Evolutionary conservation across 2,113 vertebrate genomes (phyloP).

Genomic region (Callocephalon fimbriatum): DNA sequence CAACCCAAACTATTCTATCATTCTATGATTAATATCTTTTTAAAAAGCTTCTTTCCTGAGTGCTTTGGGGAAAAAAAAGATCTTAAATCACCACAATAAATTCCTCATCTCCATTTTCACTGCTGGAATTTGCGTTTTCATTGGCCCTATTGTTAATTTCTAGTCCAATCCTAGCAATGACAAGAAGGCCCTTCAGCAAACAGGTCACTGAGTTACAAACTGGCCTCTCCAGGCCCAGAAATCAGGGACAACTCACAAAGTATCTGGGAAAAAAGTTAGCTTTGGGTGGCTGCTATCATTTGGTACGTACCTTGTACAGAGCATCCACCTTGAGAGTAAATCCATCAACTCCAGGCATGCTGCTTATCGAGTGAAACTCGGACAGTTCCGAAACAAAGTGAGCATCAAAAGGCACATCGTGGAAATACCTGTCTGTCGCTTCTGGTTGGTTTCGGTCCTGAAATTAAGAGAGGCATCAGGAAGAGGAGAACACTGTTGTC

Average conservation of each 20-base stretch:
- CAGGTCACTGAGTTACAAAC: neutral
- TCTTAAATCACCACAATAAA: neutral
- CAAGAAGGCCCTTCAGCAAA: neutral
- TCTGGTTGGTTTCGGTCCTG: constrained; percentile 96
- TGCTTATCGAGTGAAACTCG: constrained; percentile 84
- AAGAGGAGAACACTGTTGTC: neutral
- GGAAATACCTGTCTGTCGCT: constrained; percentile 90
- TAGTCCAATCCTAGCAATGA: neutral
- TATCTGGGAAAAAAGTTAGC: neutral
- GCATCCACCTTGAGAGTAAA: constrained; percentile 97
- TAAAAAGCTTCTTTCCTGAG: neutral
- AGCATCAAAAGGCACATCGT: constrained; percentile 95
- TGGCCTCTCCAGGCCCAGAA: neutral
- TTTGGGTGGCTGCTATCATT: rapidly evolving
- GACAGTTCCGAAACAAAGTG: constrained; percentile 87
- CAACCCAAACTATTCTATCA: neutral
- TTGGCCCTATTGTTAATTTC: neutral
- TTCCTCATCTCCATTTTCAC: neutral
- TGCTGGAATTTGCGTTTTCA: neutral
- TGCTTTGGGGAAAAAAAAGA: neutral
- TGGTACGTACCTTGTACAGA: constrained; percentile 88
- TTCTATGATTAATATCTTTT: neutral
- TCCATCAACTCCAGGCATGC: constrained; percentile 93
- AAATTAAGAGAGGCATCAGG: neutral
- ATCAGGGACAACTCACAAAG: neutral